Evolutionary conservation across 2,113 vertebrate genomes (phyloP), one percentile per base, ranked within the genome.

Genomic region (Australoheros scitulus): DNA sequence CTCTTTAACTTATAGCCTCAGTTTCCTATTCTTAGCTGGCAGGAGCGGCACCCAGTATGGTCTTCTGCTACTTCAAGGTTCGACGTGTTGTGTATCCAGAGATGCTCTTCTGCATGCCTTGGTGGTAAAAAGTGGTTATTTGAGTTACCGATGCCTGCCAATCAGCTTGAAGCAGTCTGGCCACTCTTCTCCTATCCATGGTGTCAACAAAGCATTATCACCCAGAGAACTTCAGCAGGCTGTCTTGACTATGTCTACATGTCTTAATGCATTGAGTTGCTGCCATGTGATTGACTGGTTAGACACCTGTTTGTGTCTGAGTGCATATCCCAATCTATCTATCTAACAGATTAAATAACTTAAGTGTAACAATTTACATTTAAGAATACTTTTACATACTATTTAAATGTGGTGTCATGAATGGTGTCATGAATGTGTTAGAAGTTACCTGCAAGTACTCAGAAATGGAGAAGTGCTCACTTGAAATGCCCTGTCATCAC

Each of bases 401-500:
- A 72, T 72, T 55, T 72, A 11, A 43, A 55, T 2, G 20, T 56
- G 17, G 1, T 56, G 20, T 56, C 55, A 11, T 1, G 2, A 32
- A 32, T 56, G 17, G 1, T 56, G 20, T 56, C 55, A 11, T 1
- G 2, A 32, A 32, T 32, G 17, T 72, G 17, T 52, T 55, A 20
- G 26, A 5, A 50, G 41, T 13, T 50, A 1, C 26, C 18, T 20
- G 17, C 65, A 32, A 52, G 32, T 72, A 3, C 68, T 55, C 26
- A 14, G 3, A 55, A 18, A 52, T 17, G 17, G 50, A 52, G 11
- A 72, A 52, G 47, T 52, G 43, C 68, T 52, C 26, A 8, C 26
- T n/a, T 72, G 47, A 72, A 72, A 72, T 72, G 43, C 26, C 2
- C 68, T 72, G 43, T 55, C 18, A 52, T 55, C 24, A 14, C 68